phyloP scores from a whole-genome alignment of 1,140 invertebrate species.

The Bathynomus jamesi region DNA sequence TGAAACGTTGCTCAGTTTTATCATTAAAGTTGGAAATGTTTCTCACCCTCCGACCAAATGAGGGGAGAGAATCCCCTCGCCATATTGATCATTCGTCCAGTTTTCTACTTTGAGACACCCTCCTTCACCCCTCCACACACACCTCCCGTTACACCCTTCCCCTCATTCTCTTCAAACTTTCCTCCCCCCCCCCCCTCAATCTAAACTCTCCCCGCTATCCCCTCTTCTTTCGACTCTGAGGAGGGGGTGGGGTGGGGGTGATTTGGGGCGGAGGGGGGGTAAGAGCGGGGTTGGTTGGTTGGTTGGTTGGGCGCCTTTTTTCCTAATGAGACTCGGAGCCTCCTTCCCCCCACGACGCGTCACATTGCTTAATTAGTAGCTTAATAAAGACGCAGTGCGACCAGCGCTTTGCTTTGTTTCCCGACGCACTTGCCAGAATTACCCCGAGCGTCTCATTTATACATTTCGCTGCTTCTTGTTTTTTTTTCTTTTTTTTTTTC shows the following conservation, averaged over 20 bases:
- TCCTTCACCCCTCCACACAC: neutral
- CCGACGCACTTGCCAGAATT: neutral
- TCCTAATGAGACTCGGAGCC: neutral
- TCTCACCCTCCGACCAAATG: neutral
- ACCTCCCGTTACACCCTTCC: neutral
- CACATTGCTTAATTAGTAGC: slow-evolving; percentile 1
- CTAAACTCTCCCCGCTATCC: neutral
- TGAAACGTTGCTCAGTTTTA: neutral
- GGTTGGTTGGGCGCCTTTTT: too few relatives aligned
- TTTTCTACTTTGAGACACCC: neutral
- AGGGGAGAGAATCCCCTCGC: neutral
- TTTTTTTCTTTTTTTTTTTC: neutral
- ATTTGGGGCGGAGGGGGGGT: neutral
- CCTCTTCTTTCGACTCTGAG: neutral
- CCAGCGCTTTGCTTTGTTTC: neutral
- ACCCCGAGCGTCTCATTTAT: neutral
- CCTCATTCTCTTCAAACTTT: neutral
- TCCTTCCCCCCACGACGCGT: neutral
- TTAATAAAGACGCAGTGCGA: slow-evolving; percentile 1
- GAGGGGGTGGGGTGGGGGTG: neutral
- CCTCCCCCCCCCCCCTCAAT: neutral
- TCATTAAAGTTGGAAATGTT: neutral
- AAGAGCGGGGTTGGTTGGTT: too few relatives aligned
- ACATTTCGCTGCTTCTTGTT: neutral
- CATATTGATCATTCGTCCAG: slow-evolving; percentile 1